Evolutionary conservation across 2,888 invertebrate species (phyloP).

Genomic region (Drosophila neotestacea): DNA sequence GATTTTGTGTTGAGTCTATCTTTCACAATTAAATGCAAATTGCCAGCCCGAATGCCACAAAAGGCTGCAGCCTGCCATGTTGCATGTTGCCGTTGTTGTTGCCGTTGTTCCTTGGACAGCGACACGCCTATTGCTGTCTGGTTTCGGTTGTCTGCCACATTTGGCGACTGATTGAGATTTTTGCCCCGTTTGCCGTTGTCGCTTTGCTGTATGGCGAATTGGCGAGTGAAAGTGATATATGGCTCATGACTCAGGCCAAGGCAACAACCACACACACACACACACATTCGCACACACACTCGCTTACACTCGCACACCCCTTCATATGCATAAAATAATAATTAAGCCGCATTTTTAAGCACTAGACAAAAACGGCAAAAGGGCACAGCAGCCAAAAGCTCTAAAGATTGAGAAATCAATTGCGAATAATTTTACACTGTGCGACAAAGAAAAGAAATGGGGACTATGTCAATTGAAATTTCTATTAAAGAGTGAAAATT

Average conservation of each 20-base stretch:
- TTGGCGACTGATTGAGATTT: slow-evolving; percentile 71
- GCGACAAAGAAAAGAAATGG: neutral
- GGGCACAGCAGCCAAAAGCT: slow-evolving; percentile 66
- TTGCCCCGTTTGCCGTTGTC: slow-evolving; percentile 41
- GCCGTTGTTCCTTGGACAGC: slow-evolving; percentile 30
- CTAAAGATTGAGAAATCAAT: slow-evolving; percentile 30
- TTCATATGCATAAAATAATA: slow-evolving; percentile 78
- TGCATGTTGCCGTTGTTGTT: slow-evolving; percentile 25
- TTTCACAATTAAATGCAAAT: slow-evolving; percentile 59
- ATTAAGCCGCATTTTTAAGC: slow-evolving; percentile 76
- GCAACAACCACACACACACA: slow-evolving; percentile 28
- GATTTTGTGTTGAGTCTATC: slow-evolving; percentile 37
- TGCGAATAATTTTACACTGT: slow-evolving; percentile 13
- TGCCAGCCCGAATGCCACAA: slow-evolving; percentile 22
- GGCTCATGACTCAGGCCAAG: slow-evolving; percentile 67
- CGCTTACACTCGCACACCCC: slow-evolving; percentile 47
- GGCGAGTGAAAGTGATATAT: slow-evolving; percentile 77
- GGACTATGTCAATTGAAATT: neutral
- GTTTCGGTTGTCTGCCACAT: slow-evolving; percentile 48
- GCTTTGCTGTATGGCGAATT: slow-evolving; percentile 35
- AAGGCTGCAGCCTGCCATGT: slow-evolving; percentile 16
- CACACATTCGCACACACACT: slow-evolving; percentile 39
- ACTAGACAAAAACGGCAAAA: slow-evolving; percentile 58
- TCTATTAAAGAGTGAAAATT: neutral
- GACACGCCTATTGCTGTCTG: slow-evolving; percentile 47